Evolutionary conservation across 2,113 vertebrate species (phyloP).

Genomic region (Oncorhynchus masou): DNA sequence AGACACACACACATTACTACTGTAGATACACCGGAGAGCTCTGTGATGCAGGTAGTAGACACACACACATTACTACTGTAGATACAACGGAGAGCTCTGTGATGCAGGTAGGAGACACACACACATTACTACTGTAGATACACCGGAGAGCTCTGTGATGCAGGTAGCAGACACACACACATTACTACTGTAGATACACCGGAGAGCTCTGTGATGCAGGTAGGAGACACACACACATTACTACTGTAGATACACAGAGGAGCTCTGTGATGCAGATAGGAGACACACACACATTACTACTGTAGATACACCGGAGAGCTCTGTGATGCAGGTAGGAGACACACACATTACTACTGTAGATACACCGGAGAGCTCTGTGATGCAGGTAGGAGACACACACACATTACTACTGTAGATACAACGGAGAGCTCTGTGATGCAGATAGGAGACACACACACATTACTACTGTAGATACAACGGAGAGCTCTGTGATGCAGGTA

Average conservation of each 20-base stretch:
- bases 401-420: slow-evolving; percentile 65
- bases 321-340: slow-evolving; percentile 86
- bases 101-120: too few relatives aligned
- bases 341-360: slow-evolving; percentile 49
- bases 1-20: not conserved
- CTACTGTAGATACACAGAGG: slow-evolving; percentile 76
- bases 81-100: too few relatives aligned
- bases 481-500: slow-evolving; percentile 89
- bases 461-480: slow-evolving; percentile 75
- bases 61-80: too few relatives aligned
- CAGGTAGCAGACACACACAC: too few relatives aligned
- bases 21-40: too few relatives aligned
- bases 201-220: slow-evolving; percentile 91
- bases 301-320: slow-evolving; percentile 81
- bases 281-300: not conserved
- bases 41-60: too few relatives aligned
- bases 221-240: slow-evolving; percentile 49
- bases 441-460: slow-evolving; percentile 68
- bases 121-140: too few relatives aligned
- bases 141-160: too few relatives aligned
- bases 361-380: slow-evolving; percentile 88
- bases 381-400: slow-evolving; percentile 74
- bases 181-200: slow-evolving; percentile 67
- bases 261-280: slow-evolving; percentile 89
- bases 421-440: slow-evolving; percentile 86